Evolutionary conservation across 2,113 vertebrate species (phyloP), one percentile per base, ranked within the genome.

Genomic region (Oryzias melastigma): DNA sequence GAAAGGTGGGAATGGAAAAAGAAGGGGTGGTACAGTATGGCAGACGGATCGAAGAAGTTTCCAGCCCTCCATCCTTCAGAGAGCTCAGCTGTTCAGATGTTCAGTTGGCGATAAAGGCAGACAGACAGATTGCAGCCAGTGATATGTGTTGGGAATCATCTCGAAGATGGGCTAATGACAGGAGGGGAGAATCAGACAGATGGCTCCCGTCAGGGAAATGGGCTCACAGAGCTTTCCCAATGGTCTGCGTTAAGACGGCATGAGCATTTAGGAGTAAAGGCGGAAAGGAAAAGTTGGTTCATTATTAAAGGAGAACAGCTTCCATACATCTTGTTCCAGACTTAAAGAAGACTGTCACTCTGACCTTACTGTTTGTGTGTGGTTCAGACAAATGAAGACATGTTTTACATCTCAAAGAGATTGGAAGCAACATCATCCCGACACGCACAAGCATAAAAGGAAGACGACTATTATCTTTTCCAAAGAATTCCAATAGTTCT

Each of bases 81-180:
- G 86, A 82, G 74, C 76, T 75, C 53, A 41, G 68, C 78, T 80
- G 85, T 71, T 89, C 85, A 85, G 89, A 91, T 90, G 85, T 89
- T 89, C 87, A 78, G 71, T 88, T 90, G 91, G 89, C 80, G 70
- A 69, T 77, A 67, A 78, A 79, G 60, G 71, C 77, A 85, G 86
- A 88, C 75, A 82, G 86, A 86, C 91, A 91, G 89, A 90, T 91
- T 91, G 91, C 78, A 75, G 85, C 76, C 86, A 81, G 75, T 84
- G 86, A 90, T 88, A 88, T 90, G 90, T 88, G 87, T 87, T 88
- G 85, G 88, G 85, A 88, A 87, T 86, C 83, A 85, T 85, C 71
- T 82, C 80, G 66, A 74, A 85, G 86, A 87, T 75, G 82, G 54
- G 84, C 85, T 87, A 88, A 88, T 87, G 83, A 83, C 82, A 81